These are phyloP conservation scores for Trissoscelio sp. DNA, from an alignment of 2,888 invertebrate species.

Conservation along the genomic window DNA sequence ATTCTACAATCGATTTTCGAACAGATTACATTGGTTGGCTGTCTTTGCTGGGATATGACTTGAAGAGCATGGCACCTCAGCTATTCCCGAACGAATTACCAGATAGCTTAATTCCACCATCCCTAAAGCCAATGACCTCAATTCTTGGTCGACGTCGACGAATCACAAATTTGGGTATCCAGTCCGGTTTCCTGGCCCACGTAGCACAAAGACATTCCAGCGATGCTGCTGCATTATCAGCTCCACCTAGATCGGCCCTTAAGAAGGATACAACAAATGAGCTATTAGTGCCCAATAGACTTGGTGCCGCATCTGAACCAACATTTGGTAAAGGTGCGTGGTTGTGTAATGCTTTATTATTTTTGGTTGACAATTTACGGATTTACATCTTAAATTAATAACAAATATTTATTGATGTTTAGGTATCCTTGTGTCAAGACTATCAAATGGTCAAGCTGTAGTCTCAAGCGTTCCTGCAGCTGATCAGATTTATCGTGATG, in stretches of 20 bases:
- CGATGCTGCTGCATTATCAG: conserved; percentile 89
- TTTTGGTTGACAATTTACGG: too few species aligned
- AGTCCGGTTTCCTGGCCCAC: conserved; percentile 93
- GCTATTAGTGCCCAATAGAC: conserved; percentile 88
- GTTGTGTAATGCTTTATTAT: too few species aligned
- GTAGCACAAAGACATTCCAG: conserved; percentile 91
- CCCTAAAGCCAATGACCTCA: conserved; percentile 87
- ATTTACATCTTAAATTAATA: too few species aligned
- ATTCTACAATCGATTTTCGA: neutral
- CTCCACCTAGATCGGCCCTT: conserved; percentile 91
- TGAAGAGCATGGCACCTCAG: conserved; percentile 94
- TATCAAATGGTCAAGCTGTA: conserved; percentile 90
- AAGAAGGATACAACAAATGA: conserved; percentile 91
- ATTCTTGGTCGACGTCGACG: conserved; percentile 83
- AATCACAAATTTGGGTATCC: conserved; percentile 89
- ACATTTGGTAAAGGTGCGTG: conserved; percentile 90
- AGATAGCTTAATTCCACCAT: conserved; percentile 88
- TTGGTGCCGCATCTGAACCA: conserved; percentile 93
- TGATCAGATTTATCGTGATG: conserved; percentile 95
- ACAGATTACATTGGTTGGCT: conserved; percentile 95
- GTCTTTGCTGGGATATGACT: conserved; percentile 92
- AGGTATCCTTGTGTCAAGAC: conserved; percentile 92
- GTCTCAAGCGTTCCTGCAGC: conserved; percentile 95
- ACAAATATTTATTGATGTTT: too few species aligned
- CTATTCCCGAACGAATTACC: conserved; percentile 89